Evolutionary conservation across 2,888 invertebrate species (phyloP).

Genomic region (Terebella lapidaria): DNA sequence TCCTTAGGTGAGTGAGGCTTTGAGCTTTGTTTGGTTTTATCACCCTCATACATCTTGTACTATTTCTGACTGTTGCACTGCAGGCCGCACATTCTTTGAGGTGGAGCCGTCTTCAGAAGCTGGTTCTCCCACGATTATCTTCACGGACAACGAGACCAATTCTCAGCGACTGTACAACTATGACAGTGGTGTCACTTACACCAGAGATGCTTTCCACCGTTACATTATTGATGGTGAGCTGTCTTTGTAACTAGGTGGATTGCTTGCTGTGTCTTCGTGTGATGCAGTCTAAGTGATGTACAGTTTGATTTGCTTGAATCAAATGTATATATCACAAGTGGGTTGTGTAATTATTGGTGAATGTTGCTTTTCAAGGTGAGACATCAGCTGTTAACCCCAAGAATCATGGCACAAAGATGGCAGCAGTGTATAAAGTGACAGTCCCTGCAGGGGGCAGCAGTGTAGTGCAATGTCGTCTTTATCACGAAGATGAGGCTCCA

Average conservation of each 20-base stretch:
- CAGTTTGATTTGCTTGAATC: not conserved
- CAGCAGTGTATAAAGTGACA: conserved; percentile 38
- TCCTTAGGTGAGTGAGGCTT: not conserved
- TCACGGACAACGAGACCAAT: conserved; percentile 52
- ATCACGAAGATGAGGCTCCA: not conserved
- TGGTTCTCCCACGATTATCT: too few relatives aligned
- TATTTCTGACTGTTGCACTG: too few relatives aligned
- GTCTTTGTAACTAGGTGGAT: too few relatives aligned
- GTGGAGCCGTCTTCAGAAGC: too few relatives aligned
- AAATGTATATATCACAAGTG: too few relatives aligned
- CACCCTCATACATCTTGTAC: too few relatives aligned
- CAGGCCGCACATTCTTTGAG: too few relatives aligned
- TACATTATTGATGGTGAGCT: conserved; percentile 33
- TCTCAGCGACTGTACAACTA: conserved; percentile 4
- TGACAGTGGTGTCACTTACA: not conserved
- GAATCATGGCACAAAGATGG: conserved; percentile 39
- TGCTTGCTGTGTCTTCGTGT: not conserved
- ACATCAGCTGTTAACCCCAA: conserved; percentile 7
- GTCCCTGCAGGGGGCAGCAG: conserved; percentile 35
- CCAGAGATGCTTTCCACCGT: conserved; percentile 43
- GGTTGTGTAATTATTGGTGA: too few relatives aligned
- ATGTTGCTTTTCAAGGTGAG: too few relatives aligned
- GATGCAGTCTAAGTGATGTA: too few relatives aligned
- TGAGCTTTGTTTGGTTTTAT: too few relatives aligned
- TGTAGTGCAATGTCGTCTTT: conserved; percentile 37